A percentile compares a stretch with the other conserved stretches of the same genome.
These are phyloP conservation scores for Procambarus clarkii DNA, from an alignment of 1,140 invertebrate species.

Conservation along the genomic window DNA sequence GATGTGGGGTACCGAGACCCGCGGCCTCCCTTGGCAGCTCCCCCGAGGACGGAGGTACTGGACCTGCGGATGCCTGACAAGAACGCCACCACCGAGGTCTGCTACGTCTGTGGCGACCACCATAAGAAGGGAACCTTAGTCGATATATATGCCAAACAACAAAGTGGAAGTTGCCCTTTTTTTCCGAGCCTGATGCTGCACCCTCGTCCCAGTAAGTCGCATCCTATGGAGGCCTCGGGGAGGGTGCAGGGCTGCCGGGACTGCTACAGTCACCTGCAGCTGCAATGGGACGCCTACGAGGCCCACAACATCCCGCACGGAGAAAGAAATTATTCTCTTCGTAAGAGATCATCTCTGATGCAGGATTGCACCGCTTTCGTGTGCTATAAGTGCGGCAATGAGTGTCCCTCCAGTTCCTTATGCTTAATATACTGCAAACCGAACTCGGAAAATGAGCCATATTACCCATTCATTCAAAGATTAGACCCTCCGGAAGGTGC, in stretches of 20 bases:
- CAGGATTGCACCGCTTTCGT: constrained; percentile 86
- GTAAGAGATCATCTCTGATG: constrained; percentile 81
- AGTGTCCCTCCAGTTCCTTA: constrained; percentile 84
- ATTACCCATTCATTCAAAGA: constrained; percentile 89
- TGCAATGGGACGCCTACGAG: constrained; percentile 86
- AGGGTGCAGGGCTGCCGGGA: constrained; percentile 85
- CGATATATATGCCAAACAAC: constrained; percentile 78
- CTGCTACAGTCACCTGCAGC: constrained; percentile 87
- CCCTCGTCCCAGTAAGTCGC: constrained; percentile 86
- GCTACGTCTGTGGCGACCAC: constrained; percentile 88
- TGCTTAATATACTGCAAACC: constrained; percentile 88
- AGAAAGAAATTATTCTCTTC: constrained; percentile 86
- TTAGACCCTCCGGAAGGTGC: constrained; percentile 87
- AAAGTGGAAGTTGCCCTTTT: constrained; percentile 81
- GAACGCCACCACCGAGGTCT: constrained; percentile 91
- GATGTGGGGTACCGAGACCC: constrained; percentile 10
- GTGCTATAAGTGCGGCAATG: constrained; percentile 90
- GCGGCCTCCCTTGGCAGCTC: constrained; percentile 73
- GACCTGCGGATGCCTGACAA: constrained; percentile 94
- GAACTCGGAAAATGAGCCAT: constrained; percentile 89
- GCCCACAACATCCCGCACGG: constrained; percentile 83
- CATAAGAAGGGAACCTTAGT: constrained; percentile 85
- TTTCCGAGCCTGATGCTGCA: constrained; percentile 90
- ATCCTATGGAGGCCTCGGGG: constrained; percentile 87
- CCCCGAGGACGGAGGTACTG: constrained; percentile 81